Evolutionary conservation across 2,113 vertebrate genomes (phyloP), one percentile per base, ranked within the genome.

Genomic region (Ophthalmolycus amberensis): DNA sequence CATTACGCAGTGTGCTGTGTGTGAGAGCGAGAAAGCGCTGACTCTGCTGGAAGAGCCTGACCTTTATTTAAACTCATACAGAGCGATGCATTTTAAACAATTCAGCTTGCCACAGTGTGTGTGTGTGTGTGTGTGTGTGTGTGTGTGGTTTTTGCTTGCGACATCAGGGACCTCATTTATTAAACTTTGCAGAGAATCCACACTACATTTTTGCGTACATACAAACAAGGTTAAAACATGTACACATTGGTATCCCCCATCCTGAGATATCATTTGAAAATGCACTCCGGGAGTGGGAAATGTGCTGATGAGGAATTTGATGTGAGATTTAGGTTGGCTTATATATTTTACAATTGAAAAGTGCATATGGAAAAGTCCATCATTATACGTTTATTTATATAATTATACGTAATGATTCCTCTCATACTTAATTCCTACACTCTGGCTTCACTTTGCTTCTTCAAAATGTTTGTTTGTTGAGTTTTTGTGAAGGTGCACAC

Each of bases 51-150:
- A 87, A 77, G 58, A 72, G 50, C 14, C 34, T 82, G 83, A 77
- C 80, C 83, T 83, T 83, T 85, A 83, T 89, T 87, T 81, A 83
- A 78, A 83, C 71, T 79, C 59, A 44, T 32, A 63, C 37, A 34
- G 18, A 75, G 59, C 50, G 54, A 73, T 60, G 75, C 63, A 66
- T 63, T 67, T 73, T 60, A 65, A 81, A 38, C 65, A 59, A 59
- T 38, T 79, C 42, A 38, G 44, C 46, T 48, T 71, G 9, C 11
- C 56, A 15, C 50, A 9, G 34, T n/a, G 52, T n/a, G 22, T 56
- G 18, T 63, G 37, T 38, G 37, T 42, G 29, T 27, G 46, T 48
- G 15, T 48, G n/a, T 62, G 32, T 25, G 34, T 72, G n/a, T 32
- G 56, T 63, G 32, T 68, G 38, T 59, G 25, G 14, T 50, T 68